Base-by-base conservation (phyloP, 2,113 vertebrate genomes). In the Saiga tatarica region DNA sequence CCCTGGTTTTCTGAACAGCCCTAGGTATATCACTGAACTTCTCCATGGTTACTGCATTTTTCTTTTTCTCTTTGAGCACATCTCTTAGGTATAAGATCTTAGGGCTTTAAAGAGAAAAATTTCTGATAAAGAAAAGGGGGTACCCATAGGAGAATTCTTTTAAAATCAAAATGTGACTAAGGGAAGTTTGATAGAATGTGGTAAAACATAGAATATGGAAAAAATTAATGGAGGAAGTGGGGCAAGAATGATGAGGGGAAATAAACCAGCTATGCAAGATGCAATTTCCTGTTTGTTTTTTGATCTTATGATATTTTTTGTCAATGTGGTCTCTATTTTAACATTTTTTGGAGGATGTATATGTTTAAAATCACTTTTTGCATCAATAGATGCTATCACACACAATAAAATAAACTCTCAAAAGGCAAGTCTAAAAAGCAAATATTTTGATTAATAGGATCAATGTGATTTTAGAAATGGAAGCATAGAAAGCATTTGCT, bases 401-500 rank as follows among this genome's bases (percentile, higher is more conserved):
- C 11, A 52, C 71, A 62, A 87, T 36, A 71, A 78, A 57, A 84
- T 25, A 89, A 84, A n/a, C 4, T 84, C 30, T 94, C 21, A 59
- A 81, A 86, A 97, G 23, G 2, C 3, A 91, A 85, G 2, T 50
- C 30, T 93, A 93, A 87, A 79, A 92, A n/a, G 50, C 42, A 94
- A 83, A 87, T 60, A 2, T 52, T 92, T 78, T 87, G 13, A 67
- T 71, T 52, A 93, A 79, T 13, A 62, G 4, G 6, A 60, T 83
- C 8, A 83, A 78, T 23, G 33, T 57, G 10, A 83, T 76, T 83
- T 2, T 1, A 30, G 62, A 91, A 52, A 87, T 60, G 30, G 19
- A 94, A 88, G 55, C 7, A 57, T 23, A 26, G 25, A 83, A 36
- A 83, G 11, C 33, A 25, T 36, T 83, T 36, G 52, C 19, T 25